Conservation (phyloP, 2,113 vertebrate species). For the Crocuta crocuta region DNA sequence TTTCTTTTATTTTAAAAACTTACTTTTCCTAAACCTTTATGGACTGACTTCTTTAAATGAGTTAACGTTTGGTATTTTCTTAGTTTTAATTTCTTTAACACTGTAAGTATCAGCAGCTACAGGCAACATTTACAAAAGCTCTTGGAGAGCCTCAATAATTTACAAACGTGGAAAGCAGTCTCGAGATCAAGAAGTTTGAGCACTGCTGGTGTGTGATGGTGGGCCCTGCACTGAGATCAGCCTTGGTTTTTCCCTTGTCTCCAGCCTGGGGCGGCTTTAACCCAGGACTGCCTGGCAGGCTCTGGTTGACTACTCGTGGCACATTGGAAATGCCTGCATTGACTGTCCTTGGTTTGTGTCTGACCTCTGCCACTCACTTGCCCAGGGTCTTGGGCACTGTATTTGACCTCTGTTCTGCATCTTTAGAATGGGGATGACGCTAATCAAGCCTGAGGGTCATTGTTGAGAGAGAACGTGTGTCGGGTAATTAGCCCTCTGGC, state of each 20-base stretch:
- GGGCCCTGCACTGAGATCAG: not conserved
- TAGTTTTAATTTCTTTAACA: not conserved
- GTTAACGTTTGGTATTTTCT: not conserved
- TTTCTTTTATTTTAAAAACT: not conserved
- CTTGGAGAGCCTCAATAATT: not conserved
- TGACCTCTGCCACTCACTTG: not conserved
- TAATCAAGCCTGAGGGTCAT: not conserved
- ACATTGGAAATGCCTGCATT: not conserved
- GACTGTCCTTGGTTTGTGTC: not conserved
- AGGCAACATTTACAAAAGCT: not conserved
- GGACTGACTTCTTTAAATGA: not conserved
- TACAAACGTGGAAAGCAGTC: not conserved
- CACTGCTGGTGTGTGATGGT: not conserved
- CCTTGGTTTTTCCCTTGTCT: not conserved
- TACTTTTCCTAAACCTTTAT: not conserved
- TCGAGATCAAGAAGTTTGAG: not conserved
- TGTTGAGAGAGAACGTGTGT: not conserved
- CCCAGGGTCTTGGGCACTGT: not conserved
- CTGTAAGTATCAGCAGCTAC: not conserved
- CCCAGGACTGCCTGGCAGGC: too few species aligned
- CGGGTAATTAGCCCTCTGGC: not conserved
- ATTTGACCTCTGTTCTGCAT: not conserved
- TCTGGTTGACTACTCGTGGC: not conserved
- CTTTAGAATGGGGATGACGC: not conserved
- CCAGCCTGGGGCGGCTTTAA: not conserved